Base-by-base conservation (phyloP, 1,140 invertebrate genomes). In the Chrysoperla carnea region DNA sequence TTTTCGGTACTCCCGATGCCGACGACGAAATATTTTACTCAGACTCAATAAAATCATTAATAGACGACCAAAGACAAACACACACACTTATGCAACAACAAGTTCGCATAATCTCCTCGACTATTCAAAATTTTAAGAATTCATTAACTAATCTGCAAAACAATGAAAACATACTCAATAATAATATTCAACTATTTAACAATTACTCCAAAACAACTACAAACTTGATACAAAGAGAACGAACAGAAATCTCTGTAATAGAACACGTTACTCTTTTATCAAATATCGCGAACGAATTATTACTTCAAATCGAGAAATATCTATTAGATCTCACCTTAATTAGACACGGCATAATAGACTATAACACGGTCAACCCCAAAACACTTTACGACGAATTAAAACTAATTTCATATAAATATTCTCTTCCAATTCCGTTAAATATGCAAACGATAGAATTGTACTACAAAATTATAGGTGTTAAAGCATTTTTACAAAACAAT, bases 1-100 rank as follows among this genome's bases (percentile, higher is more conserved):
- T 53, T 7, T 52, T 56, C 15, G 54, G 54, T n/a, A 43, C 44
- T 1, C 45, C 49, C 3, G 48, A 51, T 29, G 46, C 48, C 1
- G 49, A 48, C n/a, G 48, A 52, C 39, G 49, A 46, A 8, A 28
- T 46, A 41, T 51, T 45, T 41, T 51, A 44, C 42, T 33, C 42
- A 14, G 50, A 49, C 29, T 43, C 11, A 2, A 51, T 48, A 9
- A 36, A 48, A 28, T 46, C 36, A 11, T 43, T 47, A 27, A 36
- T 47, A 37, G 43, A 29, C 37, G 42, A 44, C 37, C 43, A 51
- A 40, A 51, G 40, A 40, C 44, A 45, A 45, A 48, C 41, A 28
- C 42, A 48, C 43, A 48, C 37, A 13, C 35, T 53, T 6, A 38
- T 48, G 27, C 48, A 50, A 48, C 48, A 45, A 8, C 48, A 47